A percentile compares a stretch with the other conserved stretches of the same genome.
Conservation (phyloP, 2,888 invertebrate species). For the Parthenolecanium corni region DNA sequence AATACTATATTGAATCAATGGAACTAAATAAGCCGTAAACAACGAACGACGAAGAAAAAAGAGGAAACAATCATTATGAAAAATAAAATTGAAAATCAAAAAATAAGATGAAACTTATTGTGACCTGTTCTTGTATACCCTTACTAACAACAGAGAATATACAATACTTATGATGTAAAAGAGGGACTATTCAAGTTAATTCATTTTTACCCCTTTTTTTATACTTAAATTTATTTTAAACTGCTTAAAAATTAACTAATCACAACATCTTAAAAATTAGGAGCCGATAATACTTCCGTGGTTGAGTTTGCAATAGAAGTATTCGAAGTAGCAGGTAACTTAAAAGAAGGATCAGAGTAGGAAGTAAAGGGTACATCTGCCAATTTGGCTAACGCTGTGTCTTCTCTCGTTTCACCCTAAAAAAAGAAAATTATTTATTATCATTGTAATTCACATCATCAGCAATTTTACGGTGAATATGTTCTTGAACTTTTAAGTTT, state of each 20-base stretch:
- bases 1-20: neutral
- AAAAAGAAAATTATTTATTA: neutral
- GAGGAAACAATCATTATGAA: neutral
- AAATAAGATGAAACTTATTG: neutral
- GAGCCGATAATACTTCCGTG: constrained; percentile 20
- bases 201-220: no score
- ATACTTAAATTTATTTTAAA: no score
- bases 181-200: no score
- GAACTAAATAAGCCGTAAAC: constrained; percentile 13
- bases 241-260: constrained; percentile 14
- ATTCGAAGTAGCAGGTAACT: constrained; percentile 21
- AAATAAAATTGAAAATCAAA: constrained; percentile 7
- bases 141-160: no score
- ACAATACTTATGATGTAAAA: no score
- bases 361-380: constrained; percentile 9
- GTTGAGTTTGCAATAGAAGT: constrained; percentile 12
- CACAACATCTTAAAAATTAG: constrained; percentile 23
- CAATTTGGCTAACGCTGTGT: neutral
- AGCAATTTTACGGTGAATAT: no score
- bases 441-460: neutral
- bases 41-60: neutral
- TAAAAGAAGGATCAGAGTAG: constrained; percentile 22
- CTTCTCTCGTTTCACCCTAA: neutral
- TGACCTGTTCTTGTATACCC: no score
- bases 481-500: no score